A percentile compares a stretch with the other conserved stretches of the same genome.
Conservation (phyloP, 2,113 vertebrate genomes). For the Corapipo altera region DNA sequence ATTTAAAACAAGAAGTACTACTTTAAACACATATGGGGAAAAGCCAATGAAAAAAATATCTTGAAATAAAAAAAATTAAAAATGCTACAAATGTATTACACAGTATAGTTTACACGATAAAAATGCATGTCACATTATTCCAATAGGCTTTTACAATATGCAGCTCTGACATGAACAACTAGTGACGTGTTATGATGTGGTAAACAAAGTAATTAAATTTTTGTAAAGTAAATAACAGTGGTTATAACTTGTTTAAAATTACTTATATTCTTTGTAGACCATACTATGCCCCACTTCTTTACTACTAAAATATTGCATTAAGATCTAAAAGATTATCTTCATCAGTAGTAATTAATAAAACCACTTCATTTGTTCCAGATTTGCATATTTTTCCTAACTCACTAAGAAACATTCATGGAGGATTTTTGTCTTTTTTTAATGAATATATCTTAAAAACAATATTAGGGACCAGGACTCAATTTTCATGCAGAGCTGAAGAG, state of each 20-base stretch:
- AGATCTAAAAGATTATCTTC: neutral
- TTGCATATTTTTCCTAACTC: neutral
- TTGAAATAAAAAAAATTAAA: neutral
- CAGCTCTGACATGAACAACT: neutral
- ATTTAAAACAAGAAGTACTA: neutral
- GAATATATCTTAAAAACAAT: neutral
- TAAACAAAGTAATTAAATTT: neutral
- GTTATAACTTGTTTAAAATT: neutral
- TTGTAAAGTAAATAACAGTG: neutral
- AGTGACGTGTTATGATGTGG: neutral
- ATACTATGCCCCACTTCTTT: neutral
- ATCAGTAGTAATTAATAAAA: neutral
- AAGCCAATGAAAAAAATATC: neutral
- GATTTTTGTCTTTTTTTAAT: neutral
- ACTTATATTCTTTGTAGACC: neutral
- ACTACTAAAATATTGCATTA: neutral
- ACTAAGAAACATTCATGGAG: neutral
- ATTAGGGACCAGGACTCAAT: neutral
- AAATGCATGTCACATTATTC: neutral
- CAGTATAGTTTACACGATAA: neutral
- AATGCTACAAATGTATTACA: neutral
- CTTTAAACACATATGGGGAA: neutral
- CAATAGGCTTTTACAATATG: neutral
- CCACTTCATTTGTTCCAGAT: neutral
- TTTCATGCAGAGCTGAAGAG: neutral